Conservation (phyloP, 35 echinoderm and acorn worm species). For the Anneissia japonica region DNA sequence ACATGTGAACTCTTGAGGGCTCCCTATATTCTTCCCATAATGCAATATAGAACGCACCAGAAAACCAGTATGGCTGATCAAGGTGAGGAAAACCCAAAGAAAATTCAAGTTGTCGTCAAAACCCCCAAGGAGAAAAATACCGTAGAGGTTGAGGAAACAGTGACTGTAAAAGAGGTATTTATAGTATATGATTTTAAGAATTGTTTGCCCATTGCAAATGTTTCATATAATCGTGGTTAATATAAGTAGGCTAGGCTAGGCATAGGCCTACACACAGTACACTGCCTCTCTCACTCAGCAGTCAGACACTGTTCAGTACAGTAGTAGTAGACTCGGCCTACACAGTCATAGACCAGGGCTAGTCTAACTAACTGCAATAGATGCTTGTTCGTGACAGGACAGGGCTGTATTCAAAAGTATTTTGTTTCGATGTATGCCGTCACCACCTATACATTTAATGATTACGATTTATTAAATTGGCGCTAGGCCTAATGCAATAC, state of each 20-base stretch:
- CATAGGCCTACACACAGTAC: neutral
- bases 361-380: neutral
- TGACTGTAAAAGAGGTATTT: slow-evolving; percentile 70
- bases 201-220: neutral
- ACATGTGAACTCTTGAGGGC: neutral
- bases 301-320: neutral
- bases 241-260: neutral
- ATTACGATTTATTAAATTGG: too few species aligned
- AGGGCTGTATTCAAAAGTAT: too few species aligned
- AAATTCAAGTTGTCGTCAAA: slow-evolving; percentile 78
- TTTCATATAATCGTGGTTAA: neutral
- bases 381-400: too few species aligned
- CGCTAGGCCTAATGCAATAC: too few species aligned
- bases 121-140: slow-evolving; percentile 87
- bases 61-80: slow-evolving; percentile 34
- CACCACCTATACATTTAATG: too few species aligned
- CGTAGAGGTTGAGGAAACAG: slow-evolving; percentile 46
- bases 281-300: neutral
- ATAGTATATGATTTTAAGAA: neutral
- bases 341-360: neutral
- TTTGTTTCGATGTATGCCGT: too few species aligned
- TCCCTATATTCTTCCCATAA: slow-evolving; percentile 11
- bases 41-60: slow-evolving; percentile 27
- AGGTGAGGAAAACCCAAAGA: slow-evolving; percentile 10
- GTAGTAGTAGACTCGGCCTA: neutral